These are phyloP conservation scores for Oreochromis niloticus DNA, from an alignment of 2,113 vertebrate species.

Conservation along the genomic window DNA sequence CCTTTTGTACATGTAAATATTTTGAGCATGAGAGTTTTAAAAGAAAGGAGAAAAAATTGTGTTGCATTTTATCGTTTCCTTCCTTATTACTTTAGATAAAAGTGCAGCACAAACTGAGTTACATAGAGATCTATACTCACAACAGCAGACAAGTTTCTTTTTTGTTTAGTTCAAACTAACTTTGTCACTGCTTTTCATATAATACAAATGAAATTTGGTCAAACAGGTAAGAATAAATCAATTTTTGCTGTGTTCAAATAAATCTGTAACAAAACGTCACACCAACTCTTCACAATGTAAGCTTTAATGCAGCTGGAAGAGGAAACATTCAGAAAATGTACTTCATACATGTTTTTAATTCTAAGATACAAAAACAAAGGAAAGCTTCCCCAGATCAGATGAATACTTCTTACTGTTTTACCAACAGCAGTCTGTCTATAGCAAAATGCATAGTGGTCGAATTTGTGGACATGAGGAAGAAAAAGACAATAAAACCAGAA, in stretches of 20 bases:
- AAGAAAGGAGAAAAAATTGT: neutral
- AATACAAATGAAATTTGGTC: neutral
- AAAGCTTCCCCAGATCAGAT: neutral
- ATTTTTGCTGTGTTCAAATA: neutral
- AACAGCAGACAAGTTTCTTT: neutral
- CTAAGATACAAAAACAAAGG: neutral
- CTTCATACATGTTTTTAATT: neutral
- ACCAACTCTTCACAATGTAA: neutral
- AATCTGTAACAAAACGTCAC: neutral
- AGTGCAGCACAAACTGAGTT: neutral
- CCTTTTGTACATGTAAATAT: neutral
- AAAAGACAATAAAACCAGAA: neutral
- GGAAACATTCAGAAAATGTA: neutral
- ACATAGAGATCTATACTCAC: too few relatives aligned
- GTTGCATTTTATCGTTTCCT: neutral
- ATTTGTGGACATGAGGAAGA: neutral
- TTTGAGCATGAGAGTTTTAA: rapidly evolving
- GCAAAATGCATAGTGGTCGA: too few relatives aligned
- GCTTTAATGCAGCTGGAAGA: neutral
- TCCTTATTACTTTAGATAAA: too few relatives aligned
- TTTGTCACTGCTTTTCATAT: neutral
- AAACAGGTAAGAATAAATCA: too few relatives aligned
- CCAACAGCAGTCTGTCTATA: neutral
- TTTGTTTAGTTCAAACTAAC: neutral
- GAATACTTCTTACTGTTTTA: neutral